These are phyloP conservation scores for Antheraea pernyi DNA, from an alignment of 1,140 invertebrate genomes.

Conservation along the genomic window DNA sequence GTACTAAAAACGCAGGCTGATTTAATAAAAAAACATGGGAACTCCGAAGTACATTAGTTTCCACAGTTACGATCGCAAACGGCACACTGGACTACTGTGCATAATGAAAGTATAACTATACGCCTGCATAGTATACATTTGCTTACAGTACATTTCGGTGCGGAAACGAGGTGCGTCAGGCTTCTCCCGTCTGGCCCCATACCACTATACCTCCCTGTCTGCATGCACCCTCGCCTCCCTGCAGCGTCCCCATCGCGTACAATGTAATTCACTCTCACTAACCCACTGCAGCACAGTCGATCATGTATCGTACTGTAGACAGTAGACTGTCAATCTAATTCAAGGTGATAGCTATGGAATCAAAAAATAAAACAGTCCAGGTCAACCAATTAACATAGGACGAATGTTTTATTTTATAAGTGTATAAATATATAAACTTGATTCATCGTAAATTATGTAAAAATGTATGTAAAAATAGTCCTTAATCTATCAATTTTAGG, in stretches of 20 bases:
- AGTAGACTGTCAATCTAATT: slow-evolving; percentile 55
- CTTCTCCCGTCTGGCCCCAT: slow-evolving; percentile 73
- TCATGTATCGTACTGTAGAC: slow-evolving; percentile 58
- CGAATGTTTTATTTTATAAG: too few species aligned
- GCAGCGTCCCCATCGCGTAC: slow-evolving; percentile 35
- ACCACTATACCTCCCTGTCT: slow-evolving; percentile 61
- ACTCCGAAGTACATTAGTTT: not conserved
- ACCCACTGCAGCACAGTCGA: slow-evolving; percentile 76
- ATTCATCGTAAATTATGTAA: too few species aligned
- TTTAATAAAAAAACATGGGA: not conserved
- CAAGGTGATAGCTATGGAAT: slow-evolving; percentile 46
- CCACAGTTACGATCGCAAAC: slow-evolving; percentile 27
- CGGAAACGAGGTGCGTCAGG: slow-evolving; percentile 69
- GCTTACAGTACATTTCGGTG: slow-evolving; percentile 54
- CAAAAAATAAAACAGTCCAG: too few species aligned
- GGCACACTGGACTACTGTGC: slow-evolving; percentile 52
- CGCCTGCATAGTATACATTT: slow-evolving; percentile 46
- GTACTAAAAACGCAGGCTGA: not conserved
- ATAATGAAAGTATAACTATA: slow-evolving; percentile 37
- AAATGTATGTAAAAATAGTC: too few species aligned
- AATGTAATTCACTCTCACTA: slow-evolving; percentile 77
- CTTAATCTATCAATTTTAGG: too few species aligned
- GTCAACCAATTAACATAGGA: too few species aligned
- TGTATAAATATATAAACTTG: too few species aligned
- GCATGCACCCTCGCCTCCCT: slow-evolving; percentile 42